Base-by-base conservation (phyloP, 2,888 invertebrate genomes). In the Eupithecia subfuscata region DNA sequence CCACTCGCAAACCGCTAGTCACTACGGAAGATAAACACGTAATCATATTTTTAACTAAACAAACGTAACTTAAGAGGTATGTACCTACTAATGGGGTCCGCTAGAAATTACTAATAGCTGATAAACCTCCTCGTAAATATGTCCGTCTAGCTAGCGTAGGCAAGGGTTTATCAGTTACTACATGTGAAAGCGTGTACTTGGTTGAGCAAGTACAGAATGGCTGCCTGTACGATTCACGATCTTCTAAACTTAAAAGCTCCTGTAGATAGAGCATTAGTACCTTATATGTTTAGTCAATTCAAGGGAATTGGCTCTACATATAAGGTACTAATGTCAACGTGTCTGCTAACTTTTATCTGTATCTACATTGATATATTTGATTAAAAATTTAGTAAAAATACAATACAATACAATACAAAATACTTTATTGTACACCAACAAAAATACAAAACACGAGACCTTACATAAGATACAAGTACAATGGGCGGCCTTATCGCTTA, bases 61-160 rank as follows among this genome's bases (percentile, higher is more conserved):
- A 76, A 70, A 80, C 80, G 78, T 80, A 78, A 81, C 81, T 77
- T 52, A 75, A 25, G 22, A 76, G 65, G 45, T 52, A 18, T 37
- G 37, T 9, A 56, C 6, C 18, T 68, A 74, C 81, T 84, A 85
- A 86, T 85, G 84, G 84, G 75, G 79, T 79, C 81, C 81, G 82
- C 79, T 79, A 81, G 78, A 78, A 81, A 82, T 79, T 81, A 78
- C 79, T 83, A 82, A 83, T 83, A 80, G 78, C 78, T 78, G 87
- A 88, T 87, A 86, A 83, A 78, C 78, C 78, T 71, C 76, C 81
- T 84, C 85, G 85, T 87, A 87, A 87, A 87, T 86, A 81, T 82
- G 83, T 84, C 83, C 71, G 77, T 79, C 70, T 78, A 81, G 77
- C 80, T 82, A 84, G 82, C 84, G 77, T 73, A 37, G 34, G 70